Evolutionary conservation across 2,888 invertebrate genomes (phyloP).

Genomic region (Drosophila colorata): DNA sequence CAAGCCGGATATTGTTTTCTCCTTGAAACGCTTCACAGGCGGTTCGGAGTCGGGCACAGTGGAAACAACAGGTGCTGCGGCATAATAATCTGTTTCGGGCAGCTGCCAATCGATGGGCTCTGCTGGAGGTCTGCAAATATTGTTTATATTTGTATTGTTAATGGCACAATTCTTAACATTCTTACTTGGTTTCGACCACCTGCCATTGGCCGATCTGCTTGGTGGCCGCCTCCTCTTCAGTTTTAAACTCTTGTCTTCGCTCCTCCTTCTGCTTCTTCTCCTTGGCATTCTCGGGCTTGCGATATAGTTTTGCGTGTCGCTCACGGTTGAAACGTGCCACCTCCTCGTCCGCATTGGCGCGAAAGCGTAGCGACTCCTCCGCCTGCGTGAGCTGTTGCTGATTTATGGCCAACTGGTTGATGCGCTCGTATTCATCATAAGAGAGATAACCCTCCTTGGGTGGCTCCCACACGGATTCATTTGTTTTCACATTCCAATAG

Average conservation of each 20-base stretch:
- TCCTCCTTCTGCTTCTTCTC: constrained; percentile 82
- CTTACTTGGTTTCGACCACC: constrained; percentile 88
- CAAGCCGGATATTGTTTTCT: constrained; percentile 80
- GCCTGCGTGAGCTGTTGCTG: constrained; percentile 86
- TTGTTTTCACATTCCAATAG: constrained; percentile 94
- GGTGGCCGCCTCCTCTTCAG: constrained; percentile 86
- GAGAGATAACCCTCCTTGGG: constrained; percentile 91
- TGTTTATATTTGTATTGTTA: background rate
- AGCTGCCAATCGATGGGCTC: constrained; percentile 89
- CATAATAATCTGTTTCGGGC: constrained; percentile 86
- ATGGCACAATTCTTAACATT: background rate
- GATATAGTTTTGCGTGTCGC: constrained; percentile 75
- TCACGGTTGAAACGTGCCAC: constrained; percentile 85
- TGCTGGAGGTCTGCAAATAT: constrained; percentile 62
- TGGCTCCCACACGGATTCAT: constrained; percentile 92
- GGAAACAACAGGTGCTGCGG: constrained; percentile 70
- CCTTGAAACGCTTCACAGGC: constrained; percentile 84
- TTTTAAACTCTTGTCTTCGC: constrained; percentile 86
- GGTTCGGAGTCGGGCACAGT: constrained; percentile 74
- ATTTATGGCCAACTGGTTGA: constrained; percentile 86
- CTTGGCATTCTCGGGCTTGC: constrained; percentile 75
- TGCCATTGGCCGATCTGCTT: constrained; percentile 93
- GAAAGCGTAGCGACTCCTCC: constrained; percentile 84
- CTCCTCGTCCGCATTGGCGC: constrained; percentile 86
- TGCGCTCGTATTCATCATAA: constrained; percentile 88